Evolutionary conservation across 2,113 vertebrate genomes (phyloP).

Genomic region (Bettongia penicillata): DNA sequence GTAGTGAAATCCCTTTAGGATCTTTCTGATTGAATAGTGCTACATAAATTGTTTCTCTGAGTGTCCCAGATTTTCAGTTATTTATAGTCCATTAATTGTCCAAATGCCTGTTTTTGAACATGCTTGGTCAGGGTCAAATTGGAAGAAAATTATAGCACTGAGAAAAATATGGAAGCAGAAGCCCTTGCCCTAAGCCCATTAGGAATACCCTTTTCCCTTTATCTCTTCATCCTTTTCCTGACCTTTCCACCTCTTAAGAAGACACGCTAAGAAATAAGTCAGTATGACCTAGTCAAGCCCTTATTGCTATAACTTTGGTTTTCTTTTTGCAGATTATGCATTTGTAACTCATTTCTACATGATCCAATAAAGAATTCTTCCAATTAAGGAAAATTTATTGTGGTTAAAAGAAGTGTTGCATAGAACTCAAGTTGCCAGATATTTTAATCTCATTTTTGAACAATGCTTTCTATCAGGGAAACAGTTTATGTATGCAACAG

Average conservation of each 20-base stretch:
- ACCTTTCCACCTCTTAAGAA: not conserved
- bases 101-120: not conserved
- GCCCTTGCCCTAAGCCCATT: not conserved
- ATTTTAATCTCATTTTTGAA: constrained; percentile 21
- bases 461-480: not conserved
- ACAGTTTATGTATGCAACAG: not conserved
- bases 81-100: not conserved
- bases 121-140: not conserved
- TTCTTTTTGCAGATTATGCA: not conserved
- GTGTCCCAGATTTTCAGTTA: not conserved
- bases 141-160: not conserved
- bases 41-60: constrained; percentile 1
- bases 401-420: constrained; percentile 12
- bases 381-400: not conserved
- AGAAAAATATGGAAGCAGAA: not conserved
- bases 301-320: not conserved
- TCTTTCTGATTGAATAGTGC: not conserved
- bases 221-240: not conserved
- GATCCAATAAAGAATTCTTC: not conserved
- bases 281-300: not conserved
- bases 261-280: not conserved
- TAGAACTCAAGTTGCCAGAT: not conserved
- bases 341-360: constrained; percentile 27
- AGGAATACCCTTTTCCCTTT: not conserved
- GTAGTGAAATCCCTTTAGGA: not conserved